These are phyloP conservation scores for Agrypnus murinus DNA, from an alignment of 2,888 invertebrate species.

Conservation along the genomic window DNA sequence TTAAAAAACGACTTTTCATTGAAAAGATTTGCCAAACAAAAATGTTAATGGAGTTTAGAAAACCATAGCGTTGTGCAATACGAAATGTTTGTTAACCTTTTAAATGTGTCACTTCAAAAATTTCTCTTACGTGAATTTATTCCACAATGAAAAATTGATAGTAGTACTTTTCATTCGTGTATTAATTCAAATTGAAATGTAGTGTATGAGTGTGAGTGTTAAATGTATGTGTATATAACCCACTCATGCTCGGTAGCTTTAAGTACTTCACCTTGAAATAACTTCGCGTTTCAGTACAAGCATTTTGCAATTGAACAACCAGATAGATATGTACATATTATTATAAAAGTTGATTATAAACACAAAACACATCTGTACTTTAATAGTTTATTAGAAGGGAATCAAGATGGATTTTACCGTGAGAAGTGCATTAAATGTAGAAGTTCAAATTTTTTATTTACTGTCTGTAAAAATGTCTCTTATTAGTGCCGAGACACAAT, in stretches of 20 bases:
- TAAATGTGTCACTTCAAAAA: background rate
- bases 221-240: constrained; percentile 33
- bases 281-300: constrained; percentile 46
- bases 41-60: too few relatives aligned
- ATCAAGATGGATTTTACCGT: constrained; percentile 2
- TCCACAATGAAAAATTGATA: constrained; percentile 13
- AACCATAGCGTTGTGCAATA: too few relatives aligned
- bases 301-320: constrained; percentile 48
- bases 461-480: too few relatives aligned
- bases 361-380: constrained; percentile 30
- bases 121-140: constrained; percentile 23
- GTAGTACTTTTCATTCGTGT: constrained; percentile 13
- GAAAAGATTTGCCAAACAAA: too few relatives aligned
- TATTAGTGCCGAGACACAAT: too few relatives aligned
- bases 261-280: constrained; percentile 52
- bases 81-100: too few relatives aligned
- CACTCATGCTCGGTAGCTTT: constrained; percentile 37
- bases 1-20: too few relatives aligned
- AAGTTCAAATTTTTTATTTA: too few relatives aligned
- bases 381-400: constrained; percentile 26
- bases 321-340: constrained; percentile 7
- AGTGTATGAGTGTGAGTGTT: too few relatives aligned
- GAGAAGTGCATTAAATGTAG: background rate
- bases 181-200: constrained; percentile 41
- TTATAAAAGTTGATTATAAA: constrained; percentile 31